Base-by-base conservation (phyloP, 2,888 invertebrate species). In the Sacculina carcini region DNA sequence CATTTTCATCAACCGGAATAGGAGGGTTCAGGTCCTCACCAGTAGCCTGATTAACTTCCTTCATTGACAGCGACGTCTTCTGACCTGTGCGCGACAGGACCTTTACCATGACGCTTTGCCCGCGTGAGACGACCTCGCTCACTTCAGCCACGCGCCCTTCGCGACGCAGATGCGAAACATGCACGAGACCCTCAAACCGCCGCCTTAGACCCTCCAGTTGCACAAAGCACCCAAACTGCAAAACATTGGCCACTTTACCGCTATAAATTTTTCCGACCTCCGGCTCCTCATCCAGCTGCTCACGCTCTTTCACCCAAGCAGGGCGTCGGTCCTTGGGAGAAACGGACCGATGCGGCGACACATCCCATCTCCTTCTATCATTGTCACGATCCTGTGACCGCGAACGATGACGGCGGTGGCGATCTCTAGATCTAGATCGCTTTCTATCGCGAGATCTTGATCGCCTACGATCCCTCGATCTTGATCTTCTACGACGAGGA, bases 191-290 rank as follows among this genome's bases (percentile, higher is more conserved):
- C 65, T 98, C 98, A 77, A 85, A 85, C 40, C 81, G 73, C 58
- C 82, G 79, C 48, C 77, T 73, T 47, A 98, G 69, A 0, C 92
- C 90, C 62, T 92, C 87, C 23, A 98, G 69, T 66, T 92, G 89
- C 0, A 94, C 87, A 65, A 98, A 98, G 64, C 94, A 94, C 1
- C 98, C 98, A 67, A 96, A 99, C n/a, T 84, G 80, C 50, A 92
- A 89, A 57, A 94, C 83, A 61, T 87, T 94, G 1, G 87, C 85
- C 0, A 98, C 87, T 66, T 85, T 81, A 0, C 92, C 98, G 56
- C 74, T 74, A 63, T 92, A 96, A 58, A 98, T 54, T 53, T 55
- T 56, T 12, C 56, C 56, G 3, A 56, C 54, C 21, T 54, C 48
- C 19, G 56, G 56, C 51, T 55, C 54, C 36, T 56, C 56, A 52